These are phyloP conservation scores for Cephalopachus bancanus DNA, from an alignment of 2,797 vertebrate species.

Conservation along the genomic window DNA sequence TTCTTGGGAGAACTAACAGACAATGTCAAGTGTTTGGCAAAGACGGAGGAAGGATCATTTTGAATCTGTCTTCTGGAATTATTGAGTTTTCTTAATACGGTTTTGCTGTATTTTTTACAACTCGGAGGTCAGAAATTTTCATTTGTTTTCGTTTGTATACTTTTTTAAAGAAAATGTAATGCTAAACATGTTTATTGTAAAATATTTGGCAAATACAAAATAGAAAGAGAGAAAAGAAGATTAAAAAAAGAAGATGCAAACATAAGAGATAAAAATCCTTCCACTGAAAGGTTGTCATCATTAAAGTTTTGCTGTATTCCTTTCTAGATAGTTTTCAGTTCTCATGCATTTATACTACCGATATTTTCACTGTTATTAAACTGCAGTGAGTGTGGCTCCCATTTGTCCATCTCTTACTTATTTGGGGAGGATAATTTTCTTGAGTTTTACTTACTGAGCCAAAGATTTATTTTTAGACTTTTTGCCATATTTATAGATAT, in stretches of 20 bases:
- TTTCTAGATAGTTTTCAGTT: background rate
- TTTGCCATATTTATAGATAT: background rate
- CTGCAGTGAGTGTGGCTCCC: background rate
- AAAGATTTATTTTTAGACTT: background rate
- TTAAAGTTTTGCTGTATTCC: background rate
- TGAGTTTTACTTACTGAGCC: background rate
- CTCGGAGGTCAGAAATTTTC: background rate
- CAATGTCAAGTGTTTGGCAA: background rate
- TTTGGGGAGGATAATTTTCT: background rate
- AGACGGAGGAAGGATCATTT: background rate
- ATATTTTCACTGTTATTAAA: background rate
- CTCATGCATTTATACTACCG: background rate
- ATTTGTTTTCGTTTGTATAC: background rate
- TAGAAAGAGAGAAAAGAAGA: background rate
- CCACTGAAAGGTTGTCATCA: background rate
- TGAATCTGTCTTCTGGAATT: slow-evolving; percentile 18
- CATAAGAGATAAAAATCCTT: background rate
- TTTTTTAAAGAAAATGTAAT: background rate
- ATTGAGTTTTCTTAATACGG: background rate
- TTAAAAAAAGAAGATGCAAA: background rate
- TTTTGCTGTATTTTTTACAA: slow-evolving; percentile 8
- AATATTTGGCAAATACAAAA: background rate
- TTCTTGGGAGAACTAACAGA: background rate
- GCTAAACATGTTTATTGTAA: background rate
- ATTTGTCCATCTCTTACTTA: background rate